These are phyloP conservation scores for Danio choprae DNA, from an alignment of 2,797 vertebrate species.

Conservation along the genomic window DNA sequence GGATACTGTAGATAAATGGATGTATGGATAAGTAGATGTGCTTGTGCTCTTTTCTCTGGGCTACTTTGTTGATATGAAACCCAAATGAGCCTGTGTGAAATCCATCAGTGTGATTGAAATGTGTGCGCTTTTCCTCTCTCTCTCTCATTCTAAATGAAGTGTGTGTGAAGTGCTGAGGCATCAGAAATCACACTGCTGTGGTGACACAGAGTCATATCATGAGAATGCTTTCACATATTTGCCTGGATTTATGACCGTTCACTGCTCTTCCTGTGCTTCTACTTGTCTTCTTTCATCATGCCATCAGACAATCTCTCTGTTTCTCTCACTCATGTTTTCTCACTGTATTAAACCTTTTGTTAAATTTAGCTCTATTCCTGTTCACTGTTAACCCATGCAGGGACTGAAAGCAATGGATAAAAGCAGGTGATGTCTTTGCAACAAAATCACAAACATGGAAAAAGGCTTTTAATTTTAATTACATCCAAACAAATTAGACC, in stretches of 20 bases:
- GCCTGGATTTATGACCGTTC: constrained; percentile 44
- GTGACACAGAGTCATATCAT: constrained; percentile 29
- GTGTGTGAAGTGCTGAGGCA: constrained; percentile 53
- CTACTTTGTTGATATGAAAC: constrained; percentile 31
- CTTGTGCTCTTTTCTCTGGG: not conserved
- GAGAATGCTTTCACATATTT: constrained; percentile 33
- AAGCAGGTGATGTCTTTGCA: not conserved
- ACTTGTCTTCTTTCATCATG: constrained; percentile 7
- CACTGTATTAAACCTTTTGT: constrained; percentile 44
- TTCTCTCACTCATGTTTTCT: constrained; percentile 31
- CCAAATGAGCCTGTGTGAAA: constrained; percentile 30
- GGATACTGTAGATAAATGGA: not conserved
- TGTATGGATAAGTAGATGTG: not conserved
- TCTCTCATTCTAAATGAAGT: constrained; percentile 44
- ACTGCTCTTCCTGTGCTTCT: constrained; percentile 9
- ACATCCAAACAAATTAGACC: not conserved
- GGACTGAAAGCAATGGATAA: not conserved
- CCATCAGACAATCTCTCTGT: constrained; percentile 13
- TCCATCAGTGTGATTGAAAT: constrained; percentile 47
- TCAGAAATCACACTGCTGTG: constrained; percentile 35
- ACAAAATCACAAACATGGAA: constrained; percentile 4
- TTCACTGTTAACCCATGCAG: constrained; percentile 23
- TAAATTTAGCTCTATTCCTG: constrained; percentile 28
- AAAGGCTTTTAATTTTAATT: not conserved
- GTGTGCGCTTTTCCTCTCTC: not conserved